phyloP scores from a whole-genome alignment of 2,888 invertebrate species.

The Monochamus alternatus region DNA sequence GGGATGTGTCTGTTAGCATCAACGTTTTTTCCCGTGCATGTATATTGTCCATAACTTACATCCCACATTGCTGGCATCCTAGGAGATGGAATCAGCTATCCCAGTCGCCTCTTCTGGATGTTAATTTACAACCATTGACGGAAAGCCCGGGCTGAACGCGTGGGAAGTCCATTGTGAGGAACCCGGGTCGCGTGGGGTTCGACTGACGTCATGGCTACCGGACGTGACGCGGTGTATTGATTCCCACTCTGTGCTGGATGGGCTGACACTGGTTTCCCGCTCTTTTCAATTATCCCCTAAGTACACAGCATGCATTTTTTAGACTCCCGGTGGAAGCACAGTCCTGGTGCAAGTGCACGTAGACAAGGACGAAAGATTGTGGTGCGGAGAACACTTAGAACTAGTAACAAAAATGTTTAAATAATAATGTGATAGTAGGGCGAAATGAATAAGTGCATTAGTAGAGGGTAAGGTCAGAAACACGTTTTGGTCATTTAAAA shows the following conservation, averaged over 20 bases:
- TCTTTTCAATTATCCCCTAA: constrained; percentile 29
- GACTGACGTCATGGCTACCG: constrained; percentile 52
- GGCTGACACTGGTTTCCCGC: constrained; percentile 41
- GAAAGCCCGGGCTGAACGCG: constrained; percentile 44
- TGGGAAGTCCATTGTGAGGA: constrained; percentile 44
- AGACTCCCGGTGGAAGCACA: background rate
- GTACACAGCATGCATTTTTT: background rate
- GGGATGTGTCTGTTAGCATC: no score
- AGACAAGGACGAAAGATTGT: background rate
- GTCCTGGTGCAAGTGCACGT: background rate
- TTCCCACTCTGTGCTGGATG: constrained; percentile 47
- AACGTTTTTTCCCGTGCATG: no score
- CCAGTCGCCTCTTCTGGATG: constrained; percentile 8
- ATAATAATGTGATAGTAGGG: no score
- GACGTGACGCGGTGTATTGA: constrained; percentile 64
- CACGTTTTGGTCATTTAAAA: no score
- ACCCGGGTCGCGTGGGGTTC: constrained; percentile 43
- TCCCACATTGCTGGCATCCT: background rate
- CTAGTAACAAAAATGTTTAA: no score
- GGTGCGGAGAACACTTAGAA: no score
- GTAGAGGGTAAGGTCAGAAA: no score
- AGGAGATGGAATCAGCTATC: background rate
- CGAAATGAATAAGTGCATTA: no score
- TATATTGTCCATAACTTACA: background rate
- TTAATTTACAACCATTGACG: constrained; percentile 42